Base-by-base conservation (phyloP, 2,888 invertebrate genomes). In the Coenonympha arcania region DNA sequence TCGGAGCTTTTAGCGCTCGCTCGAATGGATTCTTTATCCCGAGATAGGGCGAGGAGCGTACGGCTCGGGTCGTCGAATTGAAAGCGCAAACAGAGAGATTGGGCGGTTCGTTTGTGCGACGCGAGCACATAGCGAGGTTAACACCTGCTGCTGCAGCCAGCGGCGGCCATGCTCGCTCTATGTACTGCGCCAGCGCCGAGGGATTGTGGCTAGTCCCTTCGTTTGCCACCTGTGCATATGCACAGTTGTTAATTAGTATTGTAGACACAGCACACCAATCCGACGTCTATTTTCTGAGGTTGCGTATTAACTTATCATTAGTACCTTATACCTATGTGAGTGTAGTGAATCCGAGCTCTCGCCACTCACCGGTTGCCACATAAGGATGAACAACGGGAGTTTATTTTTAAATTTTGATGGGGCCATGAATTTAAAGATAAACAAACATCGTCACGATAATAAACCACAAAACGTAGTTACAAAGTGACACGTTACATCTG, bases 101-200 rank as follows among this genome's bases (percentile, higher is more conserved):
- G 85, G 84, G 84, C 85, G 85, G 84, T 78, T 71, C 82, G 73
- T 79, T 80, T 84, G 82, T 77, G 67, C 66, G 65, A 65, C 65
- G 62, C 63, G 61, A 62, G 65, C 63, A 65, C 62, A 65, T 65
- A 63, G 55, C 65, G 57, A 69, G 68, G 79, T 79, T 84, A 82
- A 78, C 85, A 85, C 84, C 83, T 84, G 84, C 71, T 62, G 55
- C 56, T 54, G 54, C 57, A n/a, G n/a, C n/a, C n/a, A n/a, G n/a
- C 65, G 68, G 68, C 78, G 63, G 80, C 82, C 80, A 79, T 81
- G 64, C 63, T 62, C 61, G 65, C 58, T 56, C 60, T 74, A 73
- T 76, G 68, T 79, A 70, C 69, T 66, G 69, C 57, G 59, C 57
- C 51, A 54, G 69, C 58, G 60, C 58, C 52, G 54, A 46, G 68